A percentile compares a stretch with the other conserved stretches of the same genome.
phyloP scores from a whole-genome alignment of 2,888 invertebrate genomes.

The Cryptophagus acutangulus region DNA sequence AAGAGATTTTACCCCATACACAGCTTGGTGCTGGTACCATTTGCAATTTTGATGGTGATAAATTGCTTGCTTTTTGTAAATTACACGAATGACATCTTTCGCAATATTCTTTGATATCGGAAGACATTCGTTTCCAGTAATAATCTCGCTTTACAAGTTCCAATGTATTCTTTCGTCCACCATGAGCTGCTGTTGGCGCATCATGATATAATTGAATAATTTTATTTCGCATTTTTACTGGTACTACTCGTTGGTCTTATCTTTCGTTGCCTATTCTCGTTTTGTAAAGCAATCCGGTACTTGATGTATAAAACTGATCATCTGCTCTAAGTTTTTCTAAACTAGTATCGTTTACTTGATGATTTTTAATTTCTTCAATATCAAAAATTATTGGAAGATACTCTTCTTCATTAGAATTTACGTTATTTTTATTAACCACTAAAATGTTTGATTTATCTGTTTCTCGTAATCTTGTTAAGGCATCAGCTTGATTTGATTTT shows the following conservation, averaged over 20 bases:
- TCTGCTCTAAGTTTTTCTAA: not conserved
- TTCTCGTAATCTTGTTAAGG: slow-evolving; percentile 11
- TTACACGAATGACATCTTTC: slow-evolving; percentile 29
- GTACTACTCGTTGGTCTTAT: slow-evolving; percentile 15
- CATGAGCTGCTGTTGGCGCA: slow-evolving; percentile 28
- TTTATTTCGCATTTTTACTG: slow-evolving; percentile 11
- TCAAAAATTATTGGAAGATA: slow-evolving; percentile 4
- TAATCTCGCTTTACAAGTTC: slow-evolving; percentile 21
- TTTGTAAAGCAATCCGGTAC: slow-evolving; percentile 16
- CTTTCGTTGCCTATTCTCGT: slow-evolving; percentile 3
- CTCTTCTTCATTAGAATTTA: not conserved
- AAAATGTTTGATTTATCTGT: too few species aligned
- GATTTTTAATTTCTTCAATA: slow-evolving; percentile 5
- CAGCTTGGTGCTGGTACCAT: slow-evolving; percentile 17
- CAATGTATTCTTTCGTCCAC: slow-evolving; percentile 30
- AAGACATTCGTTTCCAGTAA: slow-evolving; percentile 28
- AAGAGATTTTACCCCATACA: slow-evolving; percentile 25
- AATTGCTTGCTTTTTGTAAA: slow-evolving; percentile 23
- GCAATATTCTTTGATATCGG: slow-evolving; percentile 25
- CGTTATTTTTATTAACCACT: too few species aligned
- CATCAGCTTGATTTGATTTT: slow-evolving; percentile 12
- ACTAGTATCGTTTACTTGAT: slow-evolving; percentile 9
- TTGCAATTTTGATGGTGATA: slow-evolving; percentile 16
- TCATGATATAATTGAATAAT: slow-evolving; percentile 25
- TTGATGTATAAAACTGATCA: slow-evolving; percentile 12